Base-by-base conservation (phyloP, 2,888 invertebrate species). In the Creontiades dilutus region DNA sequence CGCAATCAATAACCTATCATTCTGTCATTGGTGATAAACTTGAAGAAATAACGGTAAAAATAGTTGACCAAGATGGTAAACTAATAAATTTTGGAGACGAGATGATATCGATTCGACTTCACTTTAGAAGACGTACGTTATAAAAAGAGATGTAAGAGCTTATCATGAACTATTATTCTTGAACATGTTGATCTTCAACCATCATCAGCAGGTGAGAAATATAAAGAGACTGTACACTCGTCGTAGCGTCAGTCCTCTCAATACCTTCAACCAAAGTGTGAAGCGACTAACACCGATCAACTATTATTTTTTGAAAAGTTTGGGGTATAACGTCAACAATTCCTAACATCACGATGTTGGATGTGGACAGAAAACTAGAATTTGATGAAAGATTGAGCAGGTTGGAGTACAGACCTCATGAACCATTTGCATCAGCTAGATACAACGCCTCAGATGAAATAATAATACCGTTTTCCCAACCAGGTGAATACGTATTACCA, bases 81-180 rank as follows among this genome's bases (percentile, higher is more conserved):
- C 23, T 61, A 14, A 68, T 90, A 9, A 61, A 89, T 76, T 90
- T 90, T 86, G 68, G 90, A 13, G 89, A 78, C 4, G 90, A 90
- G 76, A 37, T 28, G 12, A 85, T 90, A 52, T 52, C 52, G 52
- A 16, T 52, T 3, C 9, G 19, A n/a, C 19, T 19, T n/a, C 61
- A 61, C 9, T 61, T 61, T 19, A 61, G 19, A 19, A 16, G 61
- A 9, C 61, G 61, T 4, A 19, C 19, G 1, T 11, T 61, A 61
- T 61, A 57, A 61, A 61, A 61, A n/a, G 61, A 61, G 52, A 9
- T 61, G 9, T 19, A 1, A 3, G 1, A 61, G 61, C 7, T 1
- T 7, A 52, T 7, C 37, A 52, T 11, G 13, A 48, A 13, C 52
- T 12, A 2, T 52, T 12, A 52, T 11, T 52, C 52, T 11, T 37